Evolutionary conservation across 2,888 invertebrate species (phyloP).

Genomic region (Synergus japonicus): DNA sequence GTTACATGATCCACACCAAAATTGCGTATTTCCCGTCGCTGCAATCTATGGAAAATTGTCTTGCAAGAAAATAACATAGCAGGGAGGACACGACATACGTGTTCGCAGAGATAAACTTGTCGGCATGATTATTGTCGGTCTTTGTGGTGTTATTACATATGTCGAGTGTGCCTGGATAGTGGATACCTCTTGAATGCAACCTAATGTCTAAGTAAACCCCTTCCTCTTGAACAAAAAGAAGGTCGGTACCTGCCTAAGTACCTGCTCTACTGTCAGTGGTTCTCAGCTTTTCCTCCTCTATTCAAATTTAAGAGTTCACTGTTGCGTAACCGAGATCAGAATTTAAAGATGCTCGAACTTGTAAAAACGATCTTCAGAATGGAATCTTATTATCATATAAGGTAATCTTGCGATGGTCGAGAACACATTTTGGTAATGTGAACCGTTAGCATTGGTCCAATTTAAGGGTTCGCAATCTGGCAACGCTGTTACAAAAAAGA

Average conservation of each 20-base stretch:
- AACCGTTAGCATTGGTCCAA: constrained; percentile 52
- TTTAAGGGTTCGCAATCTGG: constrained; percentile 48
- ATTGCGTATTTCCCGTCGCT: constrained; percentile 10
- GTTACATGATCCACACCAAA: not conserved
- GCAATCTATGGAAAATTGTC: not conserved
- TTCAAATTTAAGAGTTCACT: not conserved
- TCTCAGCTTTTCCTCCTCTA: not conserved
- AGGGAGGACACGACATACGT: not conserved
- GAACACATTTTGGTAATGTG: constrained; percentile 9
- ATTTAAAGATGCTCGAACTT: not conserved
- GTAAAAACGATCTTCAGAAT: not conserved
- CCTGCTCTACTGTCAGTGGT: not conserved
- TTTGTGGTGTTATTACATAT: constrained; percentile 27
- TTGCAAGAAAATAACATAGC: constrained; percentile 15
- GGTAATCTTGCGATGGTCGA: not conserved
- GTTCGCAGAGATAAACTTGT: constrained; percentile 12
- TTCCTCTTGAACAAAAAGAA: constrained; percentile 13
- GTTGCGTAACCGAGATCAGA: not conserved
- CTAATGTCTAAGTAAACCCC: constrained; percentile 14
- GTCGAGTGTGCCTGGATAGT: constrained; percentile 21
- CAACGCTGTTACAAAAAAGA: constrained; percentile 45
- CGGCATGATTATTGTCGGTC: constrained; percentile 10
- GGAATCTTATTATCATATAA: not conserved
- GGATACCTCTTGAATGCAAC: constrained; percentile 13
- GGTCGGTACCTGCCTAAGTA: not conserved